phyloP scores from a whole-genome alignment of 2,113 vertebrate species.

The Shinisaurus crocodilurus region DNA sequence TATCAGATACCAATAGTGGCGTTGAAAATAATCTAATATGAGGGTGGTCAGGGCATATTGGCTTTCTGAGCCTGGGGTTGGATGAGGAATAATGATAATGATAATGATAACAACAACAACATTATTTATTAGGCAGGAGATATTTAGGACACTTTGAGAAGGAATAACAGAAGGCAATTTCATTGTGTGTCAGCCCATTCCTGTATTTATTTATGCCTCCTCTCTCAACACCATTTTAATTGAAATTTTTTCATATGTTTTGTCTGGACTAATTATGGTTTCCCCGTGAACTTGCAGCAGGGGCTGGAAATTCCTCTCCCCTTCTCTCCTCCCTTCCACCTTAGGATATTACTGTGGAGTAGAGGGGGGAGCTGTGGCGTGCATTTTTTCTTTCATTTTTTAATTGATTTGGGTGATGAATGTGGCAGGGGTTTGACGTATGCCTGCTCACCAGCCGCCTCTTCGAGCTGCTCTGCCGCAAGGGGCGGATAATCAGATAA shows the following conservation, averaged over 20 bases:
- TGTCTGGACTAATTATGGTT: conserved; percentile 46
- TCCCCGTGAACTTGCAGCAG: not conserved
- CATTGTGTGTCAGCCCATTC: conserved; percentile 19
- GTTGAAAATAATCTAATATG: conserved; percentile 61
- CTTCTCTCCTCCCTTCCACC: not conserved
- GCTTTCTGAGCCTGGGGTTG: not conserved
- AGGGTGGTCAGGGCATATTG: conserved; percentile 33
- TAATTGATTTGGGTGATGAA: not conserved
- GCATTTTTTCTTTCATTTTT: not conserved
- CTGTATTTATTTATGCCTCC: conserved; percentile 57
- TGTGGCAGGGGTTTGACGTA: not conserved
- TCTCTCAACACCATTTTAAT: conserved; percentile 64
- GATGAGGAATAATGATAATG: not conserved
- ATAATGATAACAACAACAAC: not conserved
- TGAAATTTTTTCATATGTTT: conserved; percentile 54
- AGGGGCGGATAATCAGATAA: not conserved
- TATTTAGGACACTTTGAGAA: conserved; percentile 64
- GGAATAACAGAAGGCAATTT: conserved; percentile 48
- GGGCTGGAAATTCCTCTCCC: not conserved
- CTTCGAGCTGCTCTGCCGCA: not conserved
- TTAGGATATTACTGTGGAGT: not conserved
- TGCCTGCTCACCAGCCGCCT: not conserved
- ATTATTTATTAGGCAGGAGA: conserved; percentile 51
- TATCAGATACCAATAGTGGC: conserved; percentile 47
- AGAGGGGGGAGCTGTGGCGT: not conserved